phyloP scores from a whole-genome alignment of 2,113 vertebrate genomes.

The Recurvirostra avosetta region DNA sequence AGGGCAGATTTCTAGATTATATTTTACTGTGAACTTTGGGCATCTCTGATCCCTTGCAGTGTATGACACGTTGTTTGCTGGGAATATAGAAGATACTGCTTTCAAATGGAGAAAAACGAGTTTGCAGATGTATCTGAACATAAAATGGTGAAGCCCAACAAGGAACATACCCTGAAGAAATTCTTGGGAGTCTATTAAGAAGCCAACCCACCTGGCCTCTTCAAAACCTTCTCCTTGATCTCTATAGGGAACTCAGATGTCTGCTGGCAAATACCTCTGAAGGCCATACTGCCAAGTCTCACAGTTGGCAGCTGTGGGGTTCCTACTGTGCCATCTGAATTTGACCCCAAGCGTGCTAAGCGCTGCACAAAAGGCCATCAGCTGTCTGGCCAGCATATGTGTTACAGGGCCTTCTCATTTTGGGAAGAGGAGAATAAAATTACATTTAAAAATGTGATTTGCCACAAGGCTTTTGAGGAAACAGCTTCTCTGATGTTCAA shows the following conservation, averaged over 20 bases:
- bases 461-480: not conserved
- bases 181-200: not conserved
- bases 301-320: not conserved
- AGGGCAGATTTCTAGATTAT: not conserved
- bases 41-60: not conserved
- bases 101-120: not conserved
- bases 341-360: not conserved
- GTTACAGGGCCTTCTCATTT: not conserved
- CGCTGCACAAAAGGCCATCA: not conserved
- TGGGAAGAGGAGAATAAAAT: not conserved
- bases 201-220: not conserved
- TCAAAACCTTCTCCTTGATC: not conserved
- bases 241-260: not conserved
- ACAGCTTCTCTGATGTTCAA: not conserved
- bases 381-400: not conserved
- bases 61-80: not conserved
- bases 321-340: not conserved
- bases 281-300: not conserved
- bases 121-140: not conserved
- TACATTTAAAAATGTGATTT: not conserved
- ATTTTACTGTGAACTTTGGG: not conserved
- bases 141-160: not conserved
- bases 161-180: not conserved
- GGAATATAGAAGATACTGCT: not conserved
- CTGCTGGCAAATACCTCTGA: not conserved